Conservation (phyloP, 2,797 vertebrate species). For the Chanos chanos region DNA sequence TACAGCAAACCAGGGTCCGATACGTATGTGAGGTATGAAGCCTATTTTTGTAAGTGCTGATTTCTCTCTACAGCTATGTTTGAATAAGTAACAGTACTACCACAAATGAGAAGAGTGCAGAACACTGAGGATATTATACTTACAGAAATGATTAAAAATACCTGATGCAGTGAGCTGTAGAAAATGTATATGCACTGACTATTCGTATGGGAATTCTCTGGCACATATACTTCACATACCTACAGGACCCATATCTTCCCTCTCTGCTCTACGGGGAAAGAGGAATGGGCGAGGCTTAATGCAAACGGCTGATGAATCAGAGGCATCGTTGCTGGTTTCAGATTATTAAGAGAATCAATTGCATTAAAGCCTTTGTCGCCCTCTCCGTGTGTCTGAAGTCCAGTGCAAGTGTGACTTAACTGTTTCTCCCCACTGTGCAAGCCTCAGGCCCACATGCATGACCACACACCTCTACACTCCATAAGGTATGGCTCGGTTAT, state of each 20-base stretch:
- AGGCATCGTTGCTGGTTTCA: conserved; percentile 31
- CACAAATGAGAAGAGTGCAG: too few relatives aligned
- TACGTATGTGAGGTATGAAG: too few relatives aligned
- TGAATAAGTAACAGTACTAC: too few relatives aligned
- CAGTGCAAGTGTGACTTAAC: conserved; percentile 9
- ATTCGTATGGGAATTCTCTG: too few relatives aligned
- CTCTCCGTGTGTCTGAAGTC: conserved; percentile 3
- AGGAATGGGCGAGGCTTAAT: conserved; percentile 19
- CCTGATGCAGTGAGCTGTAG: conserved; percentile 11
- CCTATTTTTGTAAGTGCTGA: too few relatives aligned
- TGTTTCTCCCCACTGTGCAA: neutral
- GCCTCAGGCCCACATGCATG: conserved; percentile 5
- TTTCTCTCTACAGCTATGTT: too few relatives aligned
- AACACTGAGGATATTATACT: too few relatives aligned
- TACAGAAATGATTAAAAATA: too few relatives aligned
- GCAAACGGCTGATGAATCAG: conserved; percentile 32
- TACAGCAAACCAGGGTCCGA: too few relatives aligned
- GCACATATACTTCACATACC: neutral
- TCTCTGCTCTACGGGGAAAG: conserved; percentile 5
- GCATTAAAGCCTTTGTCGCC: conserved; percentile 27
- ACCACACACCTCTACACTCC: conserved; percentile 11
- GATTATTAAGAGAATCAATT: conserved; percentile 17
- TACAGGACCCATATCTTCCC: neutral
- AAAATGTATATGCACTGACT: too few relatives aligned
- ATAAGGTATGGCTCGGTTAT: too few relatives aligned